phyloP scores from a whole-genome alignment of 2,797 vertebrate species.

The Cercopithecus neglectus region DNA sequence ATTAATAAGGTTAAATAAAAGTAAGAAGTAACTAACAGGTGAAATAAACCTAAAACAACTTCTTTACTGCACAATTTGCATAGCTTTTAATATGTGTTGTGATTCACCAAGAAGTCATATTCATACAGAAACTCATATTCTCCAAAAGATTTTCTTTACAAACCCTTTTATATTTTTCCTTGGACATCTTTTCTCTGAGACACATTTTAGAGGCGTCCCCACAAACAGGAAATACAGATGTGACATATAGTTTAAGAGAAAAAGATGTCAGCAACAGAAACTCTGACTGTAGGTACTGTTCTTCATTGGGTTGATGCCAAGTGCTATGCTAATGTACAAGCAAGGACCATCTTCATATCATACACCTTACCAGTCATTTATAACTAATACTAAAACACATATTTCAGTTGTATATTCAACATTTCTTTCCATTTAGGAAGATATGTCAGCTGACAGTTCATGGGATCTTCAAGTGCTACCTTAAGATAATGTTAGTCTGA shows the following conservation, averaged over 20 bases:
- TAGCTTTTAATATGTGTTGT: neutral
- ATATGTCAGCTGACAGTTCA: neutral
- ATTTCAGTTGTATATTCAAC: neutral
- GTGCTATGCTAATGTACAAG: neutral
- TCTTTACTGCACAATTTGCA: neutral
- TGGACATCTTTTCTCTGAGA: neutral
- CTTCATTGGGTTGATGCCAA: neutral
- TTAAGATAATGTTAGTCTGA: neutral
- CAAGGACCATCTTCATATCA: neutral
- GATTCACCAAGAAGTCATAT: neutral
- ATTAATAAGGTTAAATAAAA: neutral
- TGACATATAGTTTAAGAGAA: neutral
- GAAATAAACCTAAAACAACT: neutral
- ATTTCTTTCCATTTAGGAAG: neutral
- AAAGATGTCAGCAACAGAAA: neutral
- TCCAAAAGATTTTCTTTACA: neutral
- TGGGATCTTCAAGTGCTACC: neutral
- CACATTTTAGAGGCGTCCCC: neutral
- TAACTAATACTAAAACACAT: neutral
- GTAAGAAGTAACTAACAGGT: neutral
- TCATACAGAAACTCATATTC: neutral
- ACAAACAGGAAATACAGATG: neutral
- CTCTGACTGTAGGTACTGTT: neutral
- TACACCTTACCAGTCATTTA: neutral
- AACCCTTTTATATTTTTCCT: neutral